Evolutionary conservation across 2,797 vertebrate genomes (phyloP).

Genomic region (Cynopterus sphinx): DNA sequence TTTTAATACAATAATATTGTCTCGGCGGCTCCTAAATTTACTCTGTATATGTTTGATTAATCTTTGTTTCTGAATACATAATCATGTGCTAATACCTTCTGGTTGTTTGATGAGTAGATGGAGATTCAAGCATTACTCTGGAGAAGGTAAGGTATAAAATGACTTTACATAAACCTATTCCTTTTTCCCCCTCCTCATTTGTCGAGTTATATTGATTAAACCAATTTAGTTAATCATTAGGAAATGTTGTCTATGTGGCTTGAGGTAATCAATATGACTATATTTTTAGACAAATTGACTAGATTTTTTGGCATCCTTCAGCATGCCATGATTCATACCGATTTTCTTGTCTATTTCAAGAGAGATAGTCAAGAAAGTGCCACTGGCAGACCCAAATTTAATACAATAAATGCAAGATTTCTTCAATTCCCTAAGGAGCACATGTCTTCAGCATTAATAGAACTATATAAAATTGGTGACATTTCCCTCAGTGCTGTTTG

Average conservation of each 20-base stretch:
- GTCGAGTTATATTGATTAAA: not conserved
- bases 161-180: not conserved
- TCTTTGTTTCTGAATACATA: not conserved
- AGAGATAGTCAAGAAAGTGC: not conserved
- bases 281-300: not conserved
- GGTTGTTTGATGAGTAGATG: not conserved
- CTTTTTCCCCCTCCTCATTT: not conserved
- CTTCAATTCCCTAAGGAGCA: conserved; percentile 3
- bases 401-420: not conserved
- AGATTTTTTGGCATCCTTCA: not conserved
- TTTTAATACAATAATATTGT: not conserved
- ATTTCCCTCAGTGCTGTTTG: conserved; percentile 18
- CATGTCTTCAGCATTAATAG: not conserved
- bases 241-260: not conserved
- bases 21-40: not conserved
- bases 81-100: not conserved
- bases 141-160: not conserved
- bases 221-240: not conserved
- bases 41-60: conserved; percentile 11
- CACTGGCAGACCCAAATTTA: not conserved
- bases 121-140: not conserved
- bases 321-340: not conserved
- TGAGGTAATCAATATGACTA: not conserved
- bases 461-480: conserved; percentile 10
- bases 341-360: not conserved